Evolutionary conservation across 2,797 vertebrate species (phyloP).

Genomic region (Anabas testudineus): DNA sequence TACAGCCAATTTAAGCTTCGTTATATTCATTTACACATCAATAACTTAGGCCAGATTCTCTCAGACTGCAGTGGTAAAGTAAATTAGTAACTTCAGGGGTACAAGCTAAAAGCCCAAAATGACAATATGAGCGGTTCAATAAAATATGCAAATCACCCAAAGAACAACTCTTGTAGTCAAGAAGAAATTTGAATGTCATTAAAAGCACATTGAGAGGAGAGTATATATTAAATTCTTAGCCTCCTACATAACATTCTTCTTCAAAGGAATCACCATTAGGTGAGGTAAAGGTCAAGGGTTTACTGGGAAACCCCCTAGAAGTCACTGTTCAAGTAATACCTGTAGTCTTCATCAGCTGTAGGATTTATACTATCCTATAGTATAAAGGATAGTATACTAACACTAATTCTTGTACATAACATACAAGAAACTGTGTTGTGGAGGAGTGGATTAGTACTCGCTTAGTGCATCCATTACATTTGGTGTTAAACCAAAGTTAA

Average conservation of each 20-base stretch:
- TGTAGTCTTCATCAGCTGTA: constrained; percentile 25
- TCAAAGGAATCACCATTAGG: constrained; percentile 2
- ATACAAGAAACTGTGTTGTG: too few species aligned
- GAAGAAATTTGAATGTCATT: constrained; percentile 7
- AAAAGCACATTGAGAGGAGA: constrained; percentile 17
- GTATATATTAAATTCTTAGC: neutral
- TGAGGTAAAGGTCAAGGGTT: neutral
- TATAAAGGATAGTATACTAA: too few species aligned
- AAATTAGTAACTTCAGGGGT: constrained; percentile 61
- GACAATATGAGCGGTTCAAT: constrained; percentile 41
- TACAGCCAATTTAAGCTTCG: constrained; percentile 31
- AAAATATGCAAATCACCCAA: constrained; percentile 40
- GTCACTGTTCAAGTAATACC: constrained; percentile 3
- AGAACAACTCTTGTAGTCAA: constrained; percentile 23
- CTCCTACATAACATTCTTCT: constrained; percentile 3
- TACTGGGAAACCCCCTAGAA: constrained; percentile 10
- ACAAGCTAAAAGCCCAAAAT: constrained; percentile 64
- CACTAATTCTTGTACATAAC: too few species aligned
- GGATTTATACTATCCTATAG: constrained; percentile 33
- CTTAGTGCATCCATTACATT: too few species aligned
- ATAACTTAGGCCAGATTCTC: constrained; percentile 45
- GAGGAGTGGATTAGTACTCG: too few species aligned
- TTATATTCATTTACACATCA: constrained; percentile 40
- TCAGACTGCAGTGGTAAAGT: constrained; percentile 31
- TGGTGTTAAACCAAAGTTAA: constrained; percentile 25